phyloP scores from a whole-genome alignment of 2,888 invertebrate genomes.

The Nasonia oneida region DNA sequence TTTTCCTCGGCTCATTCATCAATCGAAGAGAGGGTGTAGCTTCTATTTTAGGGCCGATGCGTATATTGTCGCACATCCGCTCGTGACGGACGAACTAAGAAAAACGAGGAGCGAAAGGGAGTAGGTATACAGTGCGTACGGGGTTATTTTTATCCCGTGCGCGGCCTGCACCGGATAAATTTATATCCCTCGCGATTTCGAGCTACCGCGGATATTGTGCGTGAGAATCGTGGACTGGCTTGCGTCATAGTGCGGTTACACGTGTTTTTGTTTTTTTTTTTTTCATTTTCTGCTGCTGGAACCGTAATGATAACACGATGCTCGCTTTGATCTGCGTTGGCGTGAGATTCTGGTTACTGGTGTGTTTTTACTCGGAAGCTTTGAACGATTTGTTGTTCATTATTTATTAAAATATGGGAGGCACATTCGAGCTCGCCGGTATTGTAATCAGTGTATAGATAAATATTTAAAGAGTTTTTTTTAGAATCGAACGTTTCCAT shows the following conservation, averaged over 20 bases:
- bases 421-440: no score
- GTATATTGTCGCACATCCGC: constrained; percentile 19
- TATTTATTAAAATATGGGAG: no score
- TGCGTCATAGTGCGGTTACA: not conserved
- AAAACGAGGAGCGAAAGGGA: constrained; percentile 5
- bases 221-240: not conserved
- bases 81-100: not conserved
- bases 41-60: not conserved
- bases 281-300: not conserved
- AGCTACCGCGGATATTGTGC: not conserved
- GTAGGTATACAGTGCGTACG: not conserved
- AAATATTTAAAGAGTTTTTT: not conserved
- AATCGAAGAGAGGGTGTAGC: not conserved
- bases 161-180: not conserved
- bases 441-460: not conserved
- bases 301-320: no score
- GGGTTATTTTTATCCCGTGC: constrained; percentile 13
- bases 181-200: constrained; percentile 9
- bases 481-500: not conserved
- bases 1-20: not conserved
- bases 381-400: no score
- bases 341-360: no score
- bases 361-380: no score
- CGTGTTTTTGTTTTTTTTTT: not conserved
- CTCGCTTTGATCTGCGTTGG: no score